phyloP scores from a whole-genome alignment of 2,888 invertebrate genomes.

The Pachycephus smyrnensis region DNA sequence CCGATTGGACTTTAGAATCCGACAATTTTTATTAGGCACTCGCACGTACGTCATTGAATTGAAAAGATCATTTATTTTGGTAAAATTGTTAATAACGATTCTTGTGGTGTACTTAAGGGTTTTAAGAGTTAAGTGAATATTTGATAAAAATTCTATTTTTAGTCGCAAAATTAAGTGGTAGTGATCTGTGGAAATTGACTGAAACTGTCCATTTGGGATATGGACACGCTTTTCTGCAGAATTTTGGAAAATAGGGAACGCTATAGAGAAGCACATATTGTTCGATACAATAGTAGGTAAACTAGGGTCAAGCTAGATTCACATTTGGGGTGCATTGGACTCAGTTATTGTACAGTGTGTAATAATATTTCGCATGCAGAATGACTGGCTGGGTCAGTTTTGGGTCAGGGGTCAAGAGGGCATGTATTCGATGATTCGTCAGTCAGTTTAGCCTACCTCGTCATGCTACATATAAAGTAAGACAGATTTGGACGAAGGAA shows the following conservation, averaged over 20 bases:
- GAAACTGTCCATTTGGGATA: constrained; percentile 28
- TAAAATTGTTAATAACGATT: too few relatives aligned
- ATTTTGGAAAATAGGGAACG: background rate
- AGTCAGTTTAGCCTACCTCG: constrained; percentile 41
- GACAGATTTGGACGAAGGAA: too few relatives aligned
- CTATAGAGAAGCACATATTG: constrained; percentile 29
- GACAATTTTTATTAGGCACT: too few relatives aligned
- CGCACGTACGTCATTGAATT: too few relatives aligned
- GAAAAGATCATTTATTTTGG: too few relatives aligned
- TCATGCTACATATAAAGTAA: constrained; percentile 47
- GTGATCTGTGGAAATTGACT: constrained; percentile 18
- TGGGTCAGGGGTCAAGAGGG: constrained; percentile 47
- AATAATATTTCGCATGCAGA: constrained; percentile 51
- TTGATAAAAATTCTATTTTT: too few relatives aligned
- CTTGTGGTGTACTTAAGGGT: too few relatives aligned
- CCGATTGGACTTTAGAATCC: too few relatives aligned
- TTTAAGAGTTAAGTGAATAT: too few relatives aligned
- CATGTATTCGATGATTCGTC: constrained; percentile 35
- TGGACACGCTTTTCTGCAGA: constrained; percentile 23
- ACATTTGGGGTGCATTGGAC: constrained; percentile 43
- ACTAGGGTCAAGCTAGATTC: constrained; percentile 47
- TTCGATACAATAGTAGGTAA: constrained; percentile 36
- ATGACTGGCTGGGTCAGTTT: constrained; percentile 41
- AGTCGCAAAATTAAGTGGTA: too few relatives aligned
- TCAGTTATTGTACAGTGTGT: constrained; percentile 52